These are phyloP conservation scores for Cisticola juncidis DNA, from an alignment of 2,113 vertebrate genomes.

Conservation along the genomic window DNA sequence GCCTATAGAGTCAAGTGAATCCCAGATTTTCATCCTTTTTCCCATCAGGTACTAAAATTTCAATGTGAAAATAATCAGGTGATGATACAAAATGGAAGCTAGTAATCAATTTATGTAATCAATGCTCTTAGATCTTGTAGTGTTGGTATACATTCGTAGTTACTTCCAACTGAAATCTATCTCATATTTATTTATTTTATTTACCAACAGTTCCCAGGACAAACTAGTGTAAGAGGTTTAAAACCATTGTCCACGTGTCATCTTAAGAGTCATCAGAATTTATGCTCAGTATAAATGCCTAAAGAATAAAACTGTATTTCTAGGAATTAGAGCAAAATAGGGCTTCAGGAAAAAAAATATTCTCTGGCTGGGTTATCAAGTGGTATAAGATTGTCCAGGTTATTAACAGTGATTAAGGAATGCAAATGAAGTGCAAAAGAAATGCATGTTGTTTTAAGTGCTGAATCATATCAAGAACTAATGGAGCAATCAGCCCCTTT, in stretches of 20 bases:
- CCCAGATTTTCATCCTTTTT: background rate
- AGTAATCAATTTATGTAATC: background rate
- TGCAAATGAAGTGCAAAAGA: background rate
- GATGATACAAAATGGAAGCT: background rate
- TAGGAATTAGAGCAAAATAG: background rate
- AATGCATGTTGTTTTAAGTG: background rate
- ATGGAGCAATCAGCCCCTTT: background rate
- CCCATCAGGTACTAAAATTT: background rate
- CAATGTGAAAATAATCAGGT: background rate
- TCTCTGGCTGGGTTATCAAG: background rate
- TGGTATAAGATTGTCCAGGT: background rate
- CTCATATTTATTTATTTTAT: background rate
- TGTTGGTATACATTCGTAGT: background rate
- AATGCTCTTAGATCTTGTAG: background rate
- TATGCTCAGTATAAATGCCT: background rate
- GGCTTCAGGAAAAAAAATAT: background rate
- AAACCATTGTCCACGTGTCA: background rate
- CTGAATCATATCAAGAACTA: background rate
- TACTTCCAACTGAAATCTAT: background rate
- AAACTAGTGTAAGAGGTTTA: background rate
- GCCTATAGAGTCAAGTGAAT: background rate
- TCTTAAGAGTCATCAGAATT: background rate
- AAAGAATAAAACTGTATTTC: background rate
- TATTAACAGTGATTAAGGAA: slow-evolving; percentile 16
- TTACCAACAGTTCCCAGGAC: background rate